These are phyloP conservation scores for Molossus molossus DNA, from an alignment of 2,797 vertebrate species.

Conservation along the genomic window DNA sequence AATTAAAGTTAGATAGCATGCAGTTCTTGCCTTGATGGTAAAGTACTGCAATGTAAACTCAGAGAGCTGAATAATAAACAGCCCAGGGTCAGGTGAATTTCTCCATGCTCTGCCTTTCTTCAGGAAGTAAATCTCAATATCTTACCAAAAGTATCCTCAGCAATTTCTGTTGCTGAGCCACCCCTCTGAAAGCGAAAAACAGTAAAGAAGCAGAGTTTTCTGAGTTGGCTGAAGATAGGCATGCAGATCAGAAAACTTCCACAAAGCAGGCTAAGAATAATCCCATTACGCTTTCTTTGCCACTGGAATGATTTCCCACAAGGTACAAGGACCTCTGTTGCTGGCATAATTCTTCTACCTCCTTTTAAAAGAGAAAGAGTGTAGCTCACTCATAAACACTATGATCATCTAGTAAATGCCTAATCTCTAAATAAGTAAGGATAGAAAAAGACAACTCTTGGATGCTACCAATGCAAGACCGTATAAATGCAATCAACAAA, in stretches of 20 bases:
- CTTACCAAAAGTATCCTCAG: constrained; percentile 8
- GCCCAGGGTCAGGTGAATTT: constrained; percentile 27
- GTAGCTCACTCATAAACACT: constrained; percentile 19
- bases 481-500: constrained; percentile 44
- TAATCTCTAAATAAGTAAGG: constrained; percentile 30
- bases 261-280: constrained; percentile 56
- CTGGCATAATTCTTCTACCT: constrained; percentile 19
- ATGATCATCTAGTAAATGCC: constrained; percentile 39
- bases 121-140: constrained; percentile 47
- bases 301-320: constrained; percentile 51
- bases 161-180: not conserved
- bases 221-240: not conserved
- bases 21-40: constrained; percentile 62
- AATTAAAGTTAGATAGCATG: constrained; percentile 78
- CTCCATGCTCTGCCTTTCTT: constrained; percentile 11
- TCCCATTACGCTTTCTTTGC: constrained; percentile 35
- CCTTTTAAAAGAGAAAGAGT: constrained; percentile 51
- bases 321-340: not conserved
- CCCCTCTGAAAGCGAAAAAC: constrained; percentile 54
- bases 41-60: constrained; percentile 45
- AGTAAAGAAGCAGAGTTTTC: constrained; percentile 36
- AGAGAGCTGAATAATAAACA: constrained; percentile 69
- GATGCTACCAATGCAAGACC: not conserved
- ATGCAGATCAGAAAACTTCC: constrained; percentile 50
- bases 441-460: constrained; percentile 38